Percentiles rank a stretch among this genome's conserved stretches.
Conservation (phyloP, 1,140 invertebrate species). For the Neocloeon triangulifer region DNA sequence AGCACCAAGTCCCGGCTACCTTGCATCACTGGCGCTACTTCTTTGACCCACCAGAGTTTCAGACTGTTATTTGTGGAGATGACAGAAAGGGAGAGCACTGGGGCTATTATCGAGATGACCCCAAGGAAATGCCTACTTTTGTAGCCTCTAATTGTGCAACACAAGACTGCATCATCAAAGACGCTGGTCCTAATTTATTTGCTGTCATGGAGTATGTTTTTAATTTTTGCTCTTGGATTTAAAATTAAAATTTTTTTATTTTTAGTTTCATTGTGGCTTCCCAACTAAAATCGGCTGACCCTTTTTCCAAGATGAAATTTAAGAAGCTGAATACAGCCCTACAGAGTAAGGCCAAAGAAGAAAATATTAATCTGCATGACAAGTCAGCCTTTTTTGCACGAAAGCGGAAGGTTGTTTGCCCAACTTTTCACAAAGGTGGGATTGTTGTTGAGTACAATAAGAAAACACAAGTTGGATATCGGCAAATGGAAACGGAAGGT, state of each 20-base stretch:
- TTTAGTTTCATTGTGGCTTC: slow-evolving; percentile 35
- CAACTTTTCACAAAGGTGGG: slow-evolving; percentile 64
- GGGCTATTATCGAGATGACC: slow-evolving; percentile 74
- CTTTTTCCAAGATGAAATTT: slow-evolving; percentile 36
- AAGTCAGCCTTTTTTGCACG: slow-evolving; percentile 34
- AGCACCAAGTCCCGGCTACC: slow-evolving; percentile 32
- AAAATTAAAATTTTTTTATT: slow-evolving; percentile 4
- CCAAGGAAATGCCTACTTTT: slow-evolving; percentile 45
- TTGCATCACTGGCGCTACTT: slow-evolving; percentile 74
- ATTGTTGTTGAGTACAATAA: slow-evolving; percentile 72
- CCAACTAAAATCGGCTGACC: slow-evolving; percentile 30
- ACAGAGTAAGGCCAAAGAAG: slow-evolving; percentile 34
- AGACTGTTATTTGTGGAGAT: slow-evolving; percentile 47
- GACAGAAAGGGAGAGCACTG: slow-evolving; percentile 50
- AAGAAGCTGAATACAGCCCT: slow-evolving; percentile 32
- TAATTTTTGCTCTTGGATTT: slow-evolving; percentile 9
- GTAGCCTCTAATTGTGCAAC: slow-evolving; percentile 48
- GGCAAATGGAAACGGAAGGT: slow-evolving; percentile 48
- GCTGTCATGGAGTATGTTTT: slow-evolving; percentile 48
- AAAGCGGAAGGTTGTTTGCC: slow-evolving; percentile 43
- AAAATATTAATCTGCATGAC: slow-evolving; percentile 33
- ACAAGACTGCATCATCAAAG: slow-evolving; percentile 38
- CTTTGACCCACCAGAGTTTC: slow-evolving; percentile 86
- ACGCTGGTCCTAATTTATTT: slow-evolving; percentile 65
- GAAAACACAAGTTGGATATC: slow-evolving; percentile 57